Evolutionary conservation across 2,797 vertebrate genomes (phyloP), one percentile per base, ranked within the genome.

Genomic region (Phyllotis vaccarum): DNA sequence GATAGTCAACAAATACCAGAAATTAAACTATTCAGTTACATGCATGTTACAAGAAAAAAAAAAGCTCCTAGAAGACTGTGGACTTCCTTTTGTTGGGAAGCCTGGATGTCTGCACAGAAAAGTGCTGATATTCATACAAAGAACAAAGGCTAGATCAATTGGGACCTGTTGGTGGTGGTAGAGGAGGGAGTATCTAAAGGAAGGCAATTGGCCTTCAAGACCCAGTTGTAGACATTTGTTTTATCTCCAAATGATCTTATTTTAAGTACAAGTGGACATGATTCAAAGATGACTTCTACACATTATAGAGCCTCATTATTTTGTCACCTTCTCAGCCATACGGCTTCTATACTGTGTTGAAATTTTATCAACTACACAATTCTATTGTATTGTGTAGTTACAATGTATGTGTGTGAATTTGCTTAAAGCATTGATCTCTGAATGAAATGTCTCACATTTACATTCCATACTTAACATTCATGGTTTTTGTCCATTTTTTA

Each of bases 401-500:
- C 58, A 76, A 52, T 49, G 8, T 29, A 5, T 49, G 40, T 78
- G 6, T 49, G 14, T 82, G 80, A 27, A 43, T 6, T 2, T 27
- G 58, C 37, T 82, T 17, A 43, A 60, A 82, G 14, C 60, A 64
- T 83, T 46, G 81, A 7, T 46, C 29, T 31, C 31, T 94, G 86
- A 92, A 58, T 62, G 34, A 93, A 75, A 81, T 64, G 54, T 86
- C 90, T 87, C 60, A 90, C 90, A 43, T 86, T 43, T 86, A 6
- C 19, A 72, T 64, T 27, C 1, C 3, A 79, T 54, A 49, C 54
- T 86, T 93, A 85, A 81, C 37, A 60, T 52, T 86, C 58, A 24
- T 91, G 21, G 27, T 93, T 74, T 86, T 46, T n/a, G 17, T 85
- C 27, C 6, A 86, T 46, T 96, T 93, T 29, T 9, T 70, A 12